Conservation (phyloP, 2,888 invertebrate species). For the Agonopterix alstromeriana region DNA sequence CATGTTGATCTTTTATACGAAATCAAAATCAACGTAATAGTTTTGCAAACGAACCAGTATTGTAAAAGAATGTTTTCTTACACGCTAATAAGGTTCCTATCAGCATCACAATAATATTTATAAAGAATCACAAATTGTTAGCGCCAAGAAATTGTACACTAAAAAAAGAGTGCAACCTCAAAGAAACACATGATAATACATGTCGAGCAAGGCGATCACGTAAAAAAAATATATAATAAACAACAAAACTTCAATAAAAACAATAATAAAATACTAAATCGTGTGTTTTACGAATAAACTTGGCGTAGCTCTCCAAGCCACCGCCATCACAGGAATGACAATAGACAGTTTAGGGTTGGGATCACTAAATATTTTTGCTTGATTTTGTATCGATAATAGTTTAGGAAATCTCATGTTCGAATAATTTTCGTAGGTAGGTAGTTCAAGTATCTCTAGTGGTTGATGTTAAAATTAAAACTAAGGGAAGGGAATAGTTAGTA, state of each 20-base stretch:
- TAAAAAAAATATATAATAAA: constrained; percentile 18
- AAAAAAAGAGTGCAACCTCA: constrained; percentile 28
- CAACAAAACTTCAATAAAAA: constrained; percentile 27
- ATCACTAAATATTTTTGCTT: not conserved
- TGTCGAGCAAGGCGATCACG: constrained; percentile 15
- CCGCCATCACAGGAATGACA: constrained; percentile 64
- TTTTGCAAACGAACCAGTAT: constrained; percentile 8
- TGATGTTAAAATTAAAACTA: no score
- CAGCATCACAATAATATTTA: constrained; percentile 36
- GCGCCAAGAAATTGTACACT: constrained; percentile 44
- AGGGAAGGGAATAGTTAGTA: no score
- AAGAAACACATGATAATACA: constrained; percentile 26
- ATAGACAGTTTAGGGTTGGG: constrained; percentile 15
- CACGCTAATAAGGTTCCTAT: constrained; percentile 47
- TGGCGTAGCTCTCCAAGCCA: constrained; percentile 63
- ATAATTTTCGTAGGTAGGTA: no score
- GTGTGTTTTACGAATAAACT: constrained; percentile 45
- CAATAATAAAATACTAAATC: constrained; percentile 39
- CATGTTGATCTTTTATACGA: constrained; percentile 42
- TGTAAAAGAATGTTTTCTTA: constrained; percentile 6
- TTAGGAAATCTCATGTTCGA: no score
- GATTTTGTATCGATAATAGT: not conserved
- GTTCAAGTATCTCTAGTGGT: no score
- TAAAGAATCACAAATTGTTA: constrained; percentile 51
- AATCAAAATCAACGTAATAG: constrained; percentile 9